These are phyloP conservation scores for Miichthys miiuy DNA, from an alignment of 2,797 vertebrate genomes.

Conservation along the genomic window DNA sequence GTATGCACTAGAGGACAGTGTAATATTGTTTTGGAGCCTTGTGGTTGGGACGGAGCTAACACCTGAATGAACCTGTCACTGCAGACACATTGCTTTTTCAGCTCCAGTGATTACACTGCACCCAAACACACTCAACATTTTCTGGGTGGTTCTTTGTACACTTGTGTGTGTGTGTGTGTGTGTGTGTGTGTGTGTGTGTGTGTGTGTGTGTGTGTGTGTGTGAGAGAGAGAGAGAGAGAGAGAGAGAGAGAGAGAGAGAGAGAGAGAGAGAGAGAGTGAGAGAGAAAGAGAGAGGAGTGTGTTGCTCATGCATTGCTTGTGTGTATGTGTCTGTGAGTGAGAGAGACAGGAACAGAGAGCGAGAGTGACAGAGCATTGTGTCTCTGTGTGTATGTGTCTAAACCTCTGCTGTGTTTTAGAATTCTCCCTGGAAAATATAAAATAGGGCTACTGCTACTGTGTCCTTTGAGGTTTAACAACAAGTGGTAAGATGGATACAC, in stretches of 20 bases:
- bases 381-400: conserved; percentile 60
- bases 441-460: conserved; percentile 58
- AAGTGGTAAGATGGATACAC: conserved; percentile 51
- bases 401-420: conserved; percentile 51
- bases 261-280: background rate
- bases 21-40: conserved; percentile 78
- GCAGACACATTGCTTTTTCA: conserved; percentile 85
- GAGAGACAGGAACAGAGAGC: conserved; percentile 61
- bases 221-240: background rate
- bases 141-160: conserved; percentile 54
- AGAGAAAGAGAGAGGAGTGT: conserved; percentile 26
- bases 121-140: conserved; percentile 73
- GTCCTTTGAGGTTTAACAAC: conserved; percentile 70
- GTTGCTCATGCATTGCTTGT: conserved; percentile 46
- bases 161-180: conserved; percentile 38
- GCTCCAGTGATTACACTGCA: conserved; percentile 82
- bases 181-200: conserved; percentile 27
- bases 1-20: conserved; percentile 67
- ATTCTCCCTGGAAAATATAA: conserved; percentile 60
- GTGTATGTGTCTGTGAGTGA: conserved; percentile 51
- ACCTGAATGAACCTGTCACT: conserved; percentile 86
- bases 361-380: conserved; percentile 61
- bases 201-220: conserved; percentile 36
- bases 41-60: conserved; percentile 76
- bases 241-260: too few relatives aligned